A percentile compares a stretch with the other conserved stretches of the same genome.
Evolutionary conservation across 2,797 vertebrate genomes (phyloP).

Genomic region (Hemibagrus guttatus): DNA sequence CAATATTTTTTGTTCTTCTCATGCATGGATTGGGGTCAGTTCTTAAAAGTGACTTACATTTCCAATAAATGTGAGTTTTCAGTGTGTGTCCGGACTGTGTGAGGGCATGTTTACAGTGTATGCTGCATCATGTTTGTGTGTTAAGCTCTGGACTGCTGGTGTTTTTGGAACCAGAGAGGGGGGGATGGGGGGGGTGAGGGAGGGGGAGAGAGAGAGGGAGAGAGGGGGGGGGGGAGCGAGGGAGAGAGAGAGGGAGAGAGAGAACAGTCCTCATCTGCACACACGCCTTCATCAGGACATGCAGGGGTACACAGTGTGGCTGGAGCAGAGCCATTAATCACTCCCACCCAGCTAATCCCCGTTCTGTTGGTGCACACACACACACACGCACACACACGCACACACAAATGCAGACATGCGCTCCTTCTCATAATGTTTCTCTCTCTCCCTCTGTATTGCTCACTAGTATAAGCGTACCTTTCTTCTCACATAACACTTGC

Average conservation of each 20-base stretch:
- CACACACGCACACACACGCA: neutral
- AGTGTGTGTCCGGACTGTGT: neutral
- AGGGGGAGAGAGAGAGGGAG: too few relatives aligned
- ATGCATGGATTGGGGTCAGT: too few relatives aligned
- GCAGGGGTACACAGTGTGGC: constrained; percentile 38
- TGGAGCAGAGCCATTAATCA: constrained; percentile 37
- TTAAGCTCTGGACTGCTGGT: constrained; percentile 28
- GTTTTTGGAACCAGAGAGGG: constrained; percentile 5
- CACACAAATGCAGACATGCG: neutral
- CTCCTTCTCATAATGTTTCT: neutral
- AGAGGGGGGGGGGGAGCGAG: neutral
- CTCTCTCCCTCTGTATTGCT: neutral
- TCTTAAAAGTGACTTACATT: neutral
- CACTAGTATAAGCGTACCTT: neutral
- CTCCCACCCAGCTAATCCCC: constrained; percentile 20
- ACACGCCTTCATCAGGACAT: constrained; percentile 25
- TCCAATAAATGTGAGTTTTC: neutral
- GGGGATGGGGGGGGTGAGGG: too few relatives aligned
- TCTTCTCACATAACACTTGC: neutral
- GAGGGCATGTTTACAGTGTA: constrained; percentile 27
- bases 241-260: constrained; percentile 3
- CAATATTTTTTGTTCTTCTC: neutral
- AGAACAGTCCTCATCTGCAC: constrained; percentile 17
- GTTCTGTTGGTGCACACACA: constrained; percentile 18
- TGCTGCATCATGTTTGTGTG: constrained; percentile 26